phyloP scores from a whole-genome alignment of 2,113 vertebrate species.

The Mohoua ochrocephala region DNA sequence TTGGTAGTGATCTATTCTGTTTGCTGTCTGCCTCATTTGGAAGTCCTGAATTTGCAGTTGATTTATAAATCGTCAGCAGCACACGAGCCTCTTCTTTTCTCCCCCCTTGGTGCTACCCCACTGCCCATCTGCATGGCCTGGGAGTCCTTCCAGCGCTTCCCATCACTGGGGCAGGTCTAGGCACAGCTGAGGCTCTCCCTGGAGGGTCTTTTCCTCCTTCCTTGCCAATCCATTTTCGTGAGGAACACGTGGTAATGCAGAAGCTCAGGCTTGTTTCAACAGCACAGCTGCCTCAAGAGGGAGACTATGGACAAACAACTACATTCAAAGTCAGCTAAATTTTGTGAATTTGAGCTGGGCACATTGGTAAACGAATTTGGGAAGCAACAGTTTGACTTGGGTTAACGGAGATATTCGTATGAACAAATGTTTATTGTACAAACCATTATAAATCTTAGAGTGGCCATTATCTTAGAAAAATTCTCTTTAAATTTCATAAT shows the following conservation, averaged over 20 bases:
- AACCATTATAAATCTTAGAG: background rate
- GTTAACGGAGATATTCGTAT: background rate
- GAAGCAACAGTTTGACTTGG: background rate
- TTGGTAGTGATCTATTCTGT: background rate
- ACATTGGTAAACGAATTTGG: background rate
- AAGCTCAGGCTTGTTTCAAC: background rate
- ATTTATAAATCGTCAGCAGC: background rate
- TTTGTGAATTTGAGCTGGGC: background rate
- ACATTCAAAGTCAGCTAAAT: background rate
- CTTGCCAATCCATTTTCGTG: accelerated
- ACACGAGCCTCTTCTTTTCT: background rate
- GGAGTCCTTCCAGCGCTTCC: background rate
- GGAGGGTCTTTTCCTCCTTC: background rate
- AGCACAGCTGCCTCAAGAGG: background rate
- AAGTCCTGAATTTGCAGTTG: background rate
- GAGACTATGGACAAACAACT: background rate
- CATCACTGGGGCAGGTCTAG: accelerated
- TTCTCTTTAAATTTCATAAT: background rate
- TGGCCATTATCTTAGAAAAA: background rate
- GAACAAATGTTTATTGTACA: background rate
- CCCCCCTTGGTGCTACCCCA: background rate
- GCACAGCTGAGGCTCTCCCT: background rate
- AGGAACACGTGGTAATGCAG: background rate
- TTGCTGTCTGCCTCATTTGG: background rate
- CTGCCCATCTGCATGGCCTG: background rate